A percentile compares a stretch with the other conserved stretches of the same genome.
Conservation (phyloP, 2,113 vertebrate species). For the Malurus elegans region DNA sequence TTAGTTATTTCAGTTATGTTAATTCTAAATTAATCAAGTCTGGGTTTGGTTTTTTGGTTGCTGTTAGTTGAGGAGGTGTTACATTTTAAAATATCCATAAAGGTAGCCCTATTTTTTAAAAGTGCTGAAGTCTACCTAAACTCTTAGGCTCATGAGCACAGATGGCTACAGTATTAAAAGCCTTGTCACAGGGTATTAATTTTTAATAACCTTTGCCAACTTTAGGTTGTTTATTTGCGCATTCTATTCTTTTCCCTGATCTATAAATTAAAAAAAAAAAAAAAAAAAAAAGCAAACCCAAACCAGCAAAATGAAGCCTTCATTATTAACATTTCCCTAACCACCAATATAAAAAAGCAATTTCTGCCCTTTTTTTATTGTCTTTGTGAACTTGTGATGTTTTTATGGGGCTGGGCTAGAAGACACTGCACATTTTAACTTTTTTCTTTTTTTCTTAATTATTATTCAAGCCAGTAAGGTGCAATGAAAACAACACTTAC, state of each 20-base stretch:
- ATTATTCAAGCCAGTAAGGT: background rate
- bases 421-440: background rate
- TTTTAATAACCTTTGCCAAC: conserved; percentile 40
- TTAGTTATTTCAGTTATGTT: background rate
- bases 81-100: background rate
- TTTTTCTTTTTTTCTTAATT: background rate
- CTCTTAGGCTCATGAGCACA: background rate
- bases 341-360: background rate
- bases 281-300: background rate
- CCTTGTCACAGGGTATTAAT: background rate
- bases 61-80: fast-evolving
- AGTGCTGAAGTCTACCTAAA: background rate
- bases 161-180: conserved; percentile 18
- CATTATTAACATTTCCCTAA: background rate
- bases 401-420: background rate
- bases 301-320: background rate
- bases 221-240: background rate
- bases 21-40: background rate
- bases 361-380: background rate
- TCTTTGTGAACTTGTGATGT: background rate
- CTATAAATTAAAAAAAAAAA: background rate
- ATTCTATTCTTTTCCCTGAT: background rate
- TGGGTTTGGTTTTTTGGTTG: background rate
- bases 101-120: background rate
- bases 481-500: background rate